Conservation (phyloP, 1,140 invertebrate species). For the Diachasma alloeum region DNA sequence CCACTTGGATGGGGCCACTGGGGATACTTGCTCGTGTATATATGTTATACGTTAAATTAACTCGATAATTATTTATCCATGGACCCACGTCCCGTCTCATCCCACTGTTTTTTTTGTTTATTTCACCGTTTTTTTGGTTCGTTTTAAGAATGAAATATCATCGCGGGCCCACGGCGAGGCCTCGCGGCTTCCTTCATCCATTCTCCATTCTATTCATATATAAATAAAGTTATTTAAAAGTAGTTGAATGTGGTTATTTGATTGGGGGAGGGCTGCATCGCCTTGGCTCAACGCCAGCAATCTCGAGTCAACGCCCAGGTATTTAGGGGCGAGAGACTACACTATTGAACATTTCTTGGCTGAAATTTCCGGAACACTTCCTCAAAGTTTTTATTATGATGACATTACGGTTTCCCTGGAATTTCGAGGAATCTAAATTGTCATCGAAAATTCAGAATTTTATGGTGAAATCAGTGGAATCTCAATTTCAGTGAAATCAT, state of each 20-base stretch:
- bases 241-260: neutral
- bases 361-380: no score
- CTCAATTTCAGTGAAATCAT: no score
- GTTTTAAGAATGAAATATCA: constrained; percentile 24
- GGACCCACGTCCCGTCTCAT: neutral
- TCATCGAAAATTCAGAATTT: no score
- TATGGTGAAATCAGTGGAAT: no score
- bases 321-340: no score
- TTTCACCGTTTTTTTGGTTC: constrained; percentile 5
- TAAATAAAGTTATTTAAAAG: neutral
- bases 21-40: constrained; percentile 16
- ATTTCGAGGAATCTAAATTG: no score
- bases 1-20: neutral
- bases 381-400: no score
- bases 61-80: constrained; percentile 32
- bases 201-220: constrained; percentile 10
- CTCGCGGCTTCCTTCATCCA: constrained; percentile 14
- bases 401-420: no score
- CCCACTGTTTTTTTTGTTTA: neutral
- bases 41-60: constrained; percentile 15
- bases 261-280: no score
- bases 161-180: constrained; percentile 27
- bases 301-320: no score
- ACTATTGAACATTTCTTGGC: no score
- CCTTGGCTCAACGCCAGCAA: no score